Percentiles rank a stretch among this genome's conserved stretches.
These are phyloP conservation scores for Promerops cafer DNA, from an alignment of 2,113 vertebrate genomes.

Conservation along the genomic window DNA sequence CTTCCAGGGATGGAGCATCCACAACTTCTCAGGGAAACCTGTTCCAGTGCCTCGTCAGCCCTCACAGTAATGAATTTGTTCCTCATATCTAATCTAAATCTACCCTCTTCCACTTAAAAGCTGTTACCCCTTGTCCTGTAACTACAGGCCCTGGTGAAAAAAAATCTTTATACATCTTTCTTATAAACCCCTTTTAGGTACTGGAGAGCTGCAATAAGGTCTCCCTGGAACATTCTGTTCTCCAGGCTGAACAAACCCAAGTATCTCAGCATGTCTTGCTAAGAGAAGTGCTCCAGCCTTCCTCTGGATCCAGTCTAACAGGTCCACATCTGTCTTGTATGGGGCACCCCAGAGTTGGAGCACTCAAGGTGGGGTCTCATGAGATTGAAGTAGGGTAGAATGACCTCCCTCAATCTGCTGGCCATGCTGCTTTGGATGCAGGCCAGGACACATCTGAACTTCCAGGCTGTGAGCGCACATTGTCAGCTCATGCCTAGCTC, in stretches of 20 bases:
- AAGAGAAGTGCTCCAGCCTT: neutral
- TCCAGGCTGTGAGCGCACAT: fast-evolving
- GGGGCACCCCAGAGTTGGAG: neutral
- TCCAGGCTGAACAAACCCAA: neutral
- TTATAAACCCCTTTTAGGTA: neutral
- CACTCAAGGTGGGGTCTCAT: neutral
- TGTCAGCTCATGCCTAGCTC: neutral
- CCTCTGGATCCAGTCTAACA: neutral
- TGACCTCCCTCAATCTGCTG: neutral
- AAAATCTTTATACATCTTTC: neutral
- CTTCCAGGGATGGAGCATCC: neutral
- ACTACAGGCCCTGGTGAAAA: neutral
- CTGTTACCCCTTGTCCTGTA: neutral
- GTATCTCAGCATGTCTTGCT: neutral
- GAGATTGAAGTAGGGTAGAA: neutral
- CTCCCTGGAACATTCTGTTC: neutral
- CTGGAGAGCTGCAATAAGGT: neutral
- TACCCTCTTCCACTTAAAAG: neutral
- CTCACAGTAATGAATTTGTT: neutral
- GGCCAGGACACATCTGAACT: fast-evolving
- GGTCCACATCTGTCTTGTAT: neutral
- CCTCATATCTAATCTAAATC: neutral
- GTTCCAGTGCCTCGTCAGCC: neutral
- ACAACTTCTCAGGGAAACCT: neutral
- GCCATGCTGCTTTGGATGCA: neutral